phyloP scores from a whole-genome alignment of 2,888 invertebrate genomes.

The Falcaria lacertinaria region DNA sequence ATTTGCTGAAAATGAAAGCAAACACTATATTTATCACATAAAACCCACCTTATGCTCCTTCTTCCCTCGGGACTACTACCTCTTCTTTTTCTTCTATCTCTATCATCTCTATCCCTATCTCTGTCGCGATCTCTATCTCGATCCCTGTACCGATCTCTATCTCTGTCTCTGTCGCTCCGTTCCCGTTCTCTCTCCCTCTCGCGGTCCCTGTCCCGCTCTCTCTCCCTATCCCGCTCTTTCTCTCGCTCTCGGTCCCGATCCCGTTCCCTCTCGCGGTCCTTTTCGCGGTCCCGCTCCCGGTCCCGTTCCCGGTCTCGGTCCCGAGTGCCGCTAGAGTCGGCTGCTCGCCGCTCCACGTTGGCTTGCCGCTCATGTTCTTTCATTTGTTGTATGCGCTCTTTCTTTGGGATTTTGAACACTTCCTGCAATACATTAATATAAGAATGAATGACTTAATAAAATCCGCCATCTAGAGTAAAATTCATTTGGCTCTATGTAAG shows the following conservation, averaged over 20 bases:
- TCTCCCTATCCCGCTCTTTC: conserved; percentile 35
- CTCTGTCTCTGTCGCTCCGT: conserved; percentile 38
- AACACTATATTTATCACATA: neutral
- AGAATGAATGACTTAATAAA: too few relatives aligned
- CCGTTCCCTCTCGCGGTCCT: conserved; percentile 31
- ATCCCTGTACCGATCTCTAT: conserved; percentile 39
- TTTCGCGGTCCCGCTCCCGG: conserved; percentile 33
- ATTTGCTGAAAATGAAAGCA: too few relatives aligned
- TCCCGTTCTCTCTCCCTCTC: conserved; percentile 50
- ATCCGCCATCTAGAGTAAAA: too few relatives aligned
- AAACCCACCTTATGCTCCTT: conserved; percentile 60
- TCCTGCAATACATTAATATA: conserved; percentile 46
- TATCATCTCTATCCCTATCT: conserved; percentile 52
- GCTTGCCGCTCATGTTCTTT: conserved; percentile 96
- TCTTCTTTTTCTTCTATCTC: conserved; percentile 65
- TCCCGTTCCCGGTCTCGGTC: conserved; percentile 53
- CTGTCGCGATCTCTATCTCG: conserved; percentile 36
- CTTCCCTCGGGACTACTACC: conserved; percentile 68
- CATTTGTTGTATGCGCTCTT: conserved; percentile 95
- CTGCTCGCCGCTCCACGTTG: conserved; percentile 78
- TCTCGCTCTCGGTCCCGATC: conserved; percentile 51
- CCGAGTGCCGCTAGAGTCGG: conserved; percentile 65
- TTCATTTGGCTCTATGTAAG: too few relatives aligned
- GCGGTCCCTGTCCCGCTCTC: conserved; percentile 39
- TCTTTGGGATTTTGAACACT: conserved; percentile 94